phyloP scores from a whole-genome alignment of 2,888 invertebrate species.

The Calliopum simillimum region DNA sequence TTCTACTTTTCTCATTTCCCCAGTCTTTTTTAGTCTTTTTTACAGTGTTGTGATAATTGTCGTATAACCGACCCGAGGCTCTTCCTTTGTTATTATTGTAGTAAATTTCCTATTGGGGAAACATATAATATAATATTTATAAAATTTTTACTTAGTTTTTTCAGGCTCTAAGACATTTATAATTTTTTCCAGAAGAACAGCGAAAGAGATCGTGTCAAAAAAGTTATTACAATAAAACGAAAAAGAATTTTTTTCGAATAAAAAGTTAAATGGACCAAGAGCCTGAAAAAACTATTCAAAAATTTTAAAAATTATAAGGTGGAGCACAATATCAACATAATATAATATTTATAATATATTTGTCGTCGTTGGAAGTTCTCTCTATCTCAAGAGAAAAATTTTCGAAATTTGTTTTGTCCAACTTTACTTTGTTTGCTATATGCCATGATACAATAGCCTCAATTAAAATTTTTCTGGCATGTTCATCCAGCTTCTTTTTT shows the following conservation, averaged over 20 bases:
- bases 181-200: too few species aligned
- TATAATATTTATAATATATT: not conserved
- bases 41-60: not conserved
- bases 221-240: too few species aligned
- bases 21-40: not conserved
- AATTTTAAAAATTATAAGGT: not conserved
- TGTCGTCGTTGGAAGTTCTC: not conserved
- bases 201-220: too few species aligned
- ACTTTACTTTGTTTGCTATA: not conserved
- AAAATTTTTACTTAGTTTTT: too few species aligned
- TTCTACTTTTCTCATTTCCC: not conserved
- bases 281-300: too few species aligned
- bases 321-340: too few species aligned
- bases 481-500: not conserved
- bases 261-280: too few species aligned
- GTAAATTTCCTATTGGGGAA: not conserved
- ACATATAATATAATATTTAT: too few species aligned
- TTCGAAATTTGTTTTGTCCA: not conserved
- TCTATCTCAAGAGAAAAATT: not conserved
- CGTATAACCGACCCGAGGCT: not conserved
- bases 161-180: too few species aligned
- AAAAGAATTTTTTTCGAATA: too few species aligned
- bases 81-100: not conserved
- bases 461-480: not conserved
- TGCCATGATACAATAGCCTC: constrained; percentile 1